These are phyloP conservation scores for Papilio xuthus DNA, from an alignment of 1,140 invertebrate genomes.

Conservation along the genomic window DNA sequence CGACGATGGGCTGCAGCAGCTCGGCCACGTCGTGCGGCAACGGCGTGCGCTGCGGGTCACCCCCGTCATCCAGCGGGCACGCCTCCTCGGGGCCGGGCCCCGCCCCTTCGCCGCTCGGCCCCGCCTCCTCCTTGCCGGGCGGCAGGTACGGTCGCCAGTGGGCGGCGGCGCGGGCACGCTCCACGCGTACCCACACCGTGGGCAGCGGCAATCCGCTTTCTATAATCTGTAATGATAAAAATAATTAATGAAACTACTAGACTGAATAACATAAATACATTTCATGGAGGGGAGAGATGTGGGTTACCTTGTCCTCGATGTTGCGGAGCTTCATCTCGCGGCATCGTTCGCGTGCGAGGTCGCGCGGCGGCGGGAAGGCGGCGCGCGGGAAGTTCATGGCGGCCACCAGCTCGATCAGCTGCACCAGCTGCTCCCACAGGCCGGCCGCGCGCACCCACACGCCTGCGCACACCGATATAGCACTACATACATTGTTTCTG, in stretches of 20 bases:
- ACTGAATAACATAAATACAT: not conserved
- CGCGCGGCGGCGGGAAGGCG: conserved; percentile 47
- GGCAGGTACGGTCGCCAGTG: conserved; percentile 53
- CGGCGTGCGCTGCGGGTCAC: conserved; percentile 61
- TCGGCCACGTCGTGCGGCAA: conserved; percentile 58
- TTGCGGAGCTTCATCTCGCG: conserved; percentile 48
- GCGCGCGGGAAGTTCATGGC: conserved; percentile 55
- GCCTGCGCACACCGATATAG: no score
- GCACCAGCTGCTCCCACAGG: conserved; percentile 64
- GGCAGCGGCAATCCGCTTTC: conserved; percentile 59
- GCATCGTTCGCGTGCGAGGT: conserved; percentile 10
- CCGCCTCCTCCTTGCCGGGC: conserved; percentile 19
- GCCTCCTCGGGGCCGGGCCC: conserved; percentile 1
- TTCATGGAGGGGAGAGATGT: not conserved
- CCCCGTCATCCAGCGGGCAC: conserved; percentile 27
- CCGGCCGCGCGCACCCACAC: conserved; percentile 54
- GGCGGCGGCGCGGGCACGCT: conserved; percentile 56
- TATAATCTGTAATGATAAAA: conserved; percentile 40
- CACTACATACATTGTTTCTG: no score
- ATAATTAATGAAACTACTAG: not conserved
- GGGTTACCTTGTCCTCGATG: conserved; percentile 55
- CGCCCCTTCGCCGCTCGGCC: not conserved
- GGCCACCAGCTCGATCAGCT: conserved; percentile 60
- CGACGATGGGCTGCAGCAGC: conserved; percentile 52
- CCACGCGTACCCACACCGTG: conserved; percentile 67